These are phyloP conservation scores for Oxycera nigricornis DNA, from an alignment of 2,888 invertebrate species.

Conservation along the genomic window DNA sequence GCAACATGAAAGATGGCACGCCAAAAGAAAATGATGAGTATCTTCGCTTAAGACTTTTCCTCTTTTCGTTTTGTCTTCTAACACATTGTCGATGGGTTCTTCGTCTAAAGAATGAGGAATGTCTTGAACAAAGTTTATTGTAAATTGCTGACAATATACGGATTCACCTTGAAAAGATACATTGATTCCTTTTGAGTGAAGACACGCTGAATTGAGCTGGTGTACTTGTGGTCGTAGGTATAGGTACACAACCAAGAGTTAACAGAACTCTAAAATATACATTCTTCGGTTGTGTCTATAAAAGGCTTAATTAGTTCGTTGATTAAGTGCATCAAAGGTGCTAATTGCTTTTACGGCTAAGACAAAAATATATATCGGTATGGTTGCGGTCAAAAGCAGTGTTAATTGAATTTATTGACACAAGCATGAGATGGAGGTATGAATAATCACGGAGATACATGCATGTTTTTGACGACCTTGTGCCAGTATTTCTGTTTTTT, in stretches of 20 bases:
- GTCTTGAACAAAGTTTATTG: neutral
- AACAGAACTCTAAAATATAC: neutral
- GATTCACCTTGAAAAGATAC: slow-evolving; percentile 11
- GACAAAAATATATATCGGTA: slow-evolving; percentile 1
- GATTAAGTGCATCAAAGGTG: slow-evolving; percentile 38
- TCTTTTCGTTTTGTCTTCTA: neutral
- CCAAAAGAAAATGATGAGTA: neutral
- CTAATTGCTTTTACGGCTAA: slow-evolving; percentile 15
- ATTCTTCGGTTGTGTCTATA: neutral
- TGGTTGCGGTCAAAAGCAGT: neutral
- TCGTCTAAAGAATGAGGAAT: too few species aligned
- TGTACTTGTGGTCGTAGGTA: neutral
- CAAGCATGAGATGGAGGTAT: neutral
- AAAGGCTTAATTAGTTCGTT: slow-evolving; percentile 37
- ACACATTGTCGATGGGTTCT: neutral
- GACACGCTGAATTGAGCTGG: too few species aligned
- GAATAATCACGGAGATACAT: neutral
- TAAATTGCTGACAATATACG: neutral
- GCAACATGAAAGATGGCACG: neutral
- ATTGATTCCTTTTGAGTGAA: neutral
- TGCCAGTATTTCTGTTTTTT: neutral
- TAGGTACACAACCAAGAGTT: too few species aligned
- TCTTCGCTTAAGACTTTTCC: neutral
- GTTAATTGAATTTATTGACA: slow-evolving; percentile 24
- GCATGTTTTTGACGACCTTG: neutral